Base-by-base conservation (phyloP, 2,888 invertebrate genomes). In the Choristoneura rosaceana region DNA sequence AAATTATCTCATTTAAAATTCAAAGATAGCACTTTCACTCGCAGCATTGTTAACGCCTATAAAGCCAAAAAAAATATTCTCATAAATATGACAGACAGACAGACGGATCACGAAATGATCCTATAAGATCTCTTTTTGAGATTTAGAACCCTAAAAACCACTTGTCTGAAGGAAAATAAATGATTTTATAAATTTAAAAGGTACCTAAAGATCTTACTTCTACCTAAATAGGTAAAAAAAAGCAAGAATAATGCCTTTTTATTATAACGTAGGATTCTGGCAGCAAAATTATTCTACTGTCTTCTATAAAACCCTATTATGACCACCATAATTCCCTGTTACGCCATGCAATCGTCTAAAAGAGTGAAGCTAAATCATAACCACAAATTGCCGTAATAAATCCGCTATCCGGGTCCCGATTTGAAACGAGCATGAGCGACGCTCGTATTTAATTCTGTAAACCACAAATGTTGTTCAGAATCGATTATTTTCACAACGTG, bases 401-500 rank as follows among this genome's bases (percentile, higher is more conserved):
- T 41, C 59, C 9, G 17, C 55, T 58, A 67, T 38, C 38, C 41
- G 55, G 33, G n/a, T 33, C 33, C 58, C 59, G 33, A 67, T 43
- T n/a, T 17, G 58, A 55, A 38, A 33, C 64, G 34, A 34, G 17
- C 61, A 61, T 43, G 61, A 61, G 34, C 61, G 61, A 61, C 61
- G 61, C 4, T 68, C 80, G 75, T 84, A 80, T 78, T 79, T 77
- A 78, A 82, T 78, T 77, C 77, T 75, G 78, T 74, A 74, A 74
- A 75, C 79, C 73, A 80, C 80, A 82, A 84, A 84, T 81, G 55
- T 66, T 25, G 60, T 43, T 61, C 59, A 78, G 79, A 78, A 43
- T 70, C 77, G 83, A 80, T 82, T 82, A 79, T 78, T 75, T 79
- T 68, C 74, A 79, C 79, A 77, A 78, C 74, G 77, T 81, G 81